Evolutionary conservation across 1,140 invertebrate genomes (phyloP).

Genomic region (Conopomorpha cramerella): DNA sequence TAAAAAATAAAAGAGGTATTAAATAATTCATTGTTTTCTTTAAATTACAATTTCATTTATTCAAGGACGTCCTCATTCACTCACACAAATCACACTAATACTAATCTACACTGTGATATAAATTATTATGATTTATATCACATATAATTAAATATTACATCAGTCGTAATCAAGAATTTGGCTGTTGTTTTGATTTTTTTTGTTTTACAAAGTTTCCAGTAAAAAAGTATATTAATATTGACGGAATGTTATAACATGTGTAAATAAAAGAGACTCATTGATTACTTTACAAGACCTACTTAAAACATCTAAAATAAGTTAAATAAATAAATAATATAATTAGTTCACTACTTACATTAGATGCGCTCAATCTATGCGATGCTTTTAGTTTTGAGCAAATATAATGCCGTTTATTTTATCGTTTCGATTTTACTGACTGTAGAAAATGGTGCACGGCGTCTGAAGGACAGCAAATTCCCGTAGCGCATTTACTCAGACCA

Average conservation of each 20-base stretch:
- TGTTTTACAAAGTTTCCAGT: conserved; percentile 1
- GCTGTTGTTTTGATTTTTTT: conserved; percentile 12
- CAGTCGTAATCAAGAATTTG: conserved; percentile 43
- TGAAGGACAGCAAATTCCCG: too few relatives aligned
- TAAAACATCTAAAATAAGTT: conserved; percentile 43
- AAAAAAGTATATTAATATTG: background rate
- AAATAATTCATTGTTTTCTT: conserved; percentile 22
- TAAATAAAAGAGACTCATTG: conserved; percentile 1
- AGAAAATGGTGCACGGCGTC: conserved; percentile 1
- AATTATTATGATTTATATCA: conserved; percentile 45
- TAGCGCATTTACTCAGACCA: too few relatives aligned
- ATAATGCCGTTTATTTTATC: background rate
- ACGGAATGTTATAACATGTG: background rate
- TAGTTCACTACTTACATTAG: conserved; percentile 21
- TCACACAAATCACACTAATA: conserved; percentile 40
- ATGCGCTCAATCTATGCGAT: conserved; percentile 18
- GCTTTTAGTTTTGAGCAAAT: conserved; percentile 18
- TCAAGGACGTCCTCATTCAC: conserved; percentile 57
- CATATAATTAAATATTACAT: conserved; percentile 40
- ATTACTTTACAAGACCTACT: conserved; percentile 15
- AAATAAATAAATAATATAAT: conserved; percentile 59
- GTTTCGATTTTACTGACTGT: background rate
- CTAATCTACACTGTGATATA: conserved; percentile 43
- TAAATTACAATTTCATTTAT: conserved; percentile 50
- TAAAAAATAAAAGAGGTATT: background rate